Evolutionary conservation across 2,888 invertebrate genomes (phyloP).

Genomic region (Agrotis segetum): DNA sequence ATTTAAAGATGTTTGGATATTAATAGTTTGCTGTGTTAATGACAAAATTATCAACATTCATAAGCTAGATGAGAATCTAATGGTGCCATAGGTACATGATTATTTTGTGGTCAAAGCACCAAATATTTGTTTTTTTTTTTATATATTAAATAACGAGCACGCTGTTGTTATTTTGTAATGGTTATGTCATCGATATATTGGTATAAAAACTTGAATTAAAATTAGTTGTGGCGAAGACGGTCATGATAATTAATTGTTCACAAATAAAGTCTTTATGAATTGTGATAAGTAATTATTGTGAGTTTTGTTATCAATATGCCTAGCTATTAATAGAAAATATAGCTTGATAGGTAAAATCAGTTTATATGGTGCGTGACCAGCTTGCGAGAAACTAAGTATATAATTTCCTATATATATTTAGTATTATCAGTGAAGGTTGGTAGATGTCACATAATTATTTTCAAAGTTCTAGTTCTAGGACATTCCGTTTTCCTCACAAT

Average conservation of each 20-base stretch:
- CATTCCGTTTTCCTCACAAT: no score
- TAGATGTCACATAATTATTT: no score
- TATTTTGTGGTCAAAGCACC: not conserved
- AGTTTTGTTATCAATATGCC: not conserved
- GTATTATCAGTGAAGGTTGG: no score
- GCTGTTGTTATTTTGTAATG: not conserved
- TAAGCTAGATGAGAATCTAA: not conserved
- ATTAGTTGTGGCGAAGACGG: no score
- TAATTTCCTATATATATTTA: not conserved
- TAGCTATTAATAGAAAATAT: not conserved
- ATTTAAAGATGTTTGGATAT: not conserved
- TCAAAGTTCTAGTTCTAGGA: no score
- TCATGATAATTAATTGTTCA: no score
- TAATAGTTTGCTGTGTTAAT: constrained; percentile 4
- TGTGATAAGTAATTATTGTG: not conserved
- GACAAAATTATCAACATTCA: not conserved
- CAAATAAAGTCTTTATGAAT: no score
- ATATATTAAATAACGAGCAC: not conserved
- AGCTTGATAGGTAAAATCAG: not conserved
- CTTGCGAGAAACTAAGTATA: not conserved
- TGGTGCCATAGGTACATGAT: not conserved
- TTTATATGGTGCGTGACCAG: not conserved
- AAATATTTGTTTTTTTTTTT: not conserved
- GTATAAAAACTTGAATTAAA: not conserved
- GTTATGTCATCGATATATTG: not conserved